phyloP scores from a whole-genome alignment of 2,888 invertebrate genomes.

The Suillia variegata region DNA sequence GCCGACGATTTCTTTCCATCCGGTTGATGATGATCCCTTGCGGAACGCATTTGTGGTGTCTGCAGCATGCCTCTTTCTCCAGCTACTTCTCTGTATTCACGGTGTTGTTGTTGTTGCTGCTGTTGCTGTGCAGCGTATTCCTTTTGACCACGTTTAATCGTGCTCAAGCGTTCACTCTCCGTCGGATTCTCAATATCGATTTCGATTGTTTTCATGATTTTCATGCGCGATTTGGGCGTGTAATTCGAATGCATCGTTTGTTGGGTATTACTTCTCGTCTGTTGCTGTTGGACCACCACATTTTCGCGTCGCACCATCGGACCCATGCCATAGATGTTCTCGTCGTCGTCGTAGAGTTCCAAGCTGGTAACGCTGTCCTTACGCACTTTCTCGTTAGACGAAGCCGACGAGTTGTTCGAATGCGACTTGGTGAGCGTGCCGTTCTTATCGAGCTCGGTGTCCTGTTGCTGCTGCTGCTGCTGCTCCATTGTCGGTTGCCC shows the following conservation, averaged over 20 bases:
- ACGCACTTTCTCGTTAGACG: constrained; percentile 46
- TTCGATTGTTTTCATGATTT: constrained; percentile 59
- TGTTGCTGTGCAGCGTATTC: constrained; percentile 35
- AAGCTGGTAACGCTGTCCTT: constrained; percentile 56
- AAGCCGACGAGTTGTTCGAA: constrained; percentile 46
- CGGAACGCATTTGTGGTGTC: background rate
- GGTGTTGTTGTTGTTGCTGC: constrained; percentile 24
- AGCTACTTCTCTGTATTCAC: constrained; percentile 41
- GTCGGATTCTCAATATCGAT: constrained; percentile 57
- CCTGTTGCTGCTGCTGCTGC: constrained; percentile 18
- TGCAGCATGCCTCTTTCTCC: constrained; percentile 54
- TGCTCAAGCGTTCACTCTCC: constrained; percentile 48
- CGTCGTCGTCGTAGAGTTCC: constrained; percentile 54
- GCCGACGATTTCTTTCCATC: constrained; percentile 11
- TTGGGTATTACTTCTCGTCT: constrained; percentile 16
- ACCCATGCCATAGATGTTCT: constrained; percentile 54
- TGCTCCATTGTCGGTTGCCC: too few relatives aligned
- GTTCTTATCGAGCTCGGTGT: constrained; percentile 33
- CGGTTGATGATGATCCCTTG: background rate
- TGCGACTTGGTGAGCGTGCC: constrained; percentile 49
- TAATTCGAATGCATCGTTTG: constrained; percentile 37
- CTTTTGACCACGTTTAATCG: constrained; percentile 46
- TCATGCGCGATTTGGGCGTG: constrained; percentile 57
- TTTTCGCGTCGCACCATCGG: constrained; percentile 33
- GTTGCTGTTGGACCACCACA: constrained; percentile 8